These are phyloP conservation scores for Heliopora coerulea DNA, from an alignment of 92 coral and sea anemone genomes.

Conservation along the genomic window DNA sequence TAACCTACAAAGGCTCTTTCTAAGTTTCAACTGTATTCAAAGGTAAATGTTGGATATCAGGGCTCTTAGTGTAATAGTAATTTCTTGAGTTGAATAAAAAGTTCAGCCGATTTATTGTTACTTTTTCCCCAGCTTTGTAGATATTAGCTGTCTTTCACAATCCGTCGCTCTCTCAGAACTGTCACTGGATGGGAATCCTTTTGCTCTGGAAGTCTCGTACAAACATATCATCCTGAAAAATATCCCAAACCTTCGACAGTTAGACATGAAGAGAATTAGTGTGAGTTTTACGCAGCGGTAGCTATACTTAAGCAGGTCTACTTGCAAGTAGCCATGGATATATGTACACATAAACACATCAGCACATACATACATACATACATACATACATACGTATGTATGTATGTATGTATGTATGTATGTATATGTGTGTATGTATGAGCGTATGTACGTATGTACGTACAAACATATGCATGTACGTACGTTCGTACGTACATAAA, in stretches of 20 bases:
- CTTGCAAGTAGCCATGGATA: too few relatives aligned
- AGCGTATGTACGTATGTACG: too few relatives aligned
- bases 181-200: slow-evolving; percentile 93
- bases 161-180: slow-evolving; percentile 75
- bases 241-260: slow-evolving; percentile 71
- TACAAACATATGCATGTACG: too few relatives aligned
- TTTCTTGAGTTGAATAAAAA: background rate
- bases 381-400: too few relatives aligned
- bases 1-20: slow-evolving; percentile 84
- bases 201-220: slow-evolving; percentile 66
- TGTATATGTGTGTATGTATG: too few relatives aligned
- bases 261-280: slow-evolving; percentile 94
- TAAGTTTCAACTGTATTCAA: slow-evolving; percentile 85
- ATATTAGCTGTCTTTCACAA: slow-evolving; percentile 68
- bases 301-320: too few relatives aligned
- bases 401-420: too few relatives aligned
- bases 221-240: slow-evolving; percentile 78
- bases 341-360: too few relatives aligned
- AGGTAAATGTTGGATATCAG: slow-evolving; percentile 68
- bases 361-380: too few relatives aligned
- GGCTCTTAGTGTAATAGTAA: too few relatives aligned
- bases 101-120: too few relatives aligned
- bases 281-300: slow-evolving; percentile 54
- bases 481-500: too few relatives aligned
- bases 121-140: slow-evolving; percentile 75